Percentiles rank a stretch among this genome's conserved stretches.
Evolutionary conservation across 2,888 invertebrate species (phyloP).

Genomic region (Synanthedon vespiformis): DNA sequence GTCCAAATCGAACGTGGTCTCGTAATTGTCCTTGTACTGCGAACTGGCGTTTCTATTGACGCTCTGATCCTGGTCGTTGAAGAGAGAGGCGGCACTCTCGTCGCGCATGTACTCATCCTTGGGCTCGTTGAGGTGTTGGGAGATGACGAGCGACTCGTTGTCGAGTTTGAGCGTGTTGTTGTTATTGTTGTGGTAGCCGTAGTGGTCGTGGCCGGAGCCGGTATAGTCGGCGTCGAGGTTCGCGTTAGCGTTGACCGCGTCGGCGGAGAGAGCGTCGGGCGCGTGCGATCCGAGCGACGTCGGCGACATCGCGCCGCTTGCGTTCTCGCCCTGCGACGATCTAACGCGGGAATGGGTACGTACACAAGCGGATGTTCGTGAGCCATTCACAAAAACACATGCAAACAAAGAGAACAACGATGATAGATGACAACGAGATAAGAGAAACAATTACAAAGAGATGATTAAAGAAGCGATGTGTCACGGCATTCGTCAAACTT

Average conservation of each 20-base stretch:
- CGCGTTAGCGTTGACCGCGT: conserved; percentile 37
- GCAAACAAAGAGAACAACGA: conserved; percentile 52
- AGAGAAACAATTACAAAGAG: conserved; percentile 26
- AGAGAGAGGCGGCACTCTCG: conserved; percentile 42
- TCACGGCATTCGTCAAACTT: too few species aligned
- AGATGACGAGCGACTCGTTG: conserved; percentile 57
- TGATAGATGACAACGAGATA: conserved; percentile 34
- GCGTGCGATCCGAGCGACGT: conserved; percentile 37
- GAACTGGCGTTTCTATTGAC: conserved; percentile 40
- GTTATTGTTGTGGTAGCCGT: conserved; percentile 56
- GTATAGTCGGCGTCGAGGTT: conserved; percentile 43
- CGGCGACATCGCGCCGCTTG: conserved; percentile 59
- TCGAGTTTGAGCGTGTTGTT: conserved; percentile 63
- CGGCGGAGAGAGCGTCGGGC: conserved; percentile 18
- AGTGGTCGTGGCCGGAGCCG: conserved; percentile 71
- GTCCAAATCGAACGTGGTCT: conserved; percentile 90
- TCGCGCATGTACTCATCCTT: conserved; percentile 51
- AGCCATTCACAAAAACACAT: conserved; percentile 68
- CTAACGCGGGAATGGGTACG: conserved; percentile 46
- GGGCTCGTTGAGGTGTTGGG: conserved; percentile 48
- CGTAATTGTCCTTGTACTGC: conserved; percentile 79
- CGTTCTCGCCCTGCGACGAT: conserved; percentile 49
- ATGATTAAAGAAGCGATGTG: conserved; percentile 42
- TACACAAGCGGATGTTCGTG: conserved; percentile 66
- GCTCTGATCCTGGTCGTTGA: conserved; percentile 46